Percentiles rank a stretch among this genome's conserved stretches.
Conservation (phyloP, 2,888 invertebrate species). For the Calameuta pallipes region DNA sequence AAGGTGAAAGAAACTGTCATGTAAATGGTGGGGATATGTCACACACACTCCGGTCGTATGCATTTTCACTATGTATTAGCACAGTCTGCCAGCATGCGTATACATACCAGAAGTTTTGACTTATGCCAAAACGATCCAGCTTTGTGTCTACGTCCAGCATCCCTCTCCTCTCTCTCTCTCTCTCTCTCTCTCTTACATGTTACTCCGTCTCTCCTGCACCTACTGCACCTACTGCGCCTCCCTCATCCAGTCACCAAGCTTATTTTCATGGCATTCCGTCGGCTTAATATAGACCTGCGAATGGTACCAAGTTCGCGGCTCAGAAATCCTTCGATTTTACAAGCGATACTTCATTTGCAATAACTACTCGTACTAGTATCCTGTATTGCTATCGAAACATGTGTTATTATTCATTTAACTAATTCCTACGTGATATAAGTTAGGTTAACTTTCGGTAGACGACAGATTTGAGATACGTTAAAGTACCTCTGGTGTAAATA, state of each 20-base stretch:
- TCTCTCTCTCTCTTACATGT: not conserved
- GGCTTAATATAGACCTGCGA: constrained; percentile 59
- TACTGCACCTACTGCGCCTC: constrained; percentile 29
- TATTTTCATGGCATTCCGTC: constrained; percentile 60
- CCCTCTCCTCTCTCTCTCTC: constrained; percentile 16
- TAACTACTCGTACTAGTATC: not conserved
- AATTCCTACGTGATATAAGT: not conserved
- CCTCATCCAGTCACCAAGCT: constrained; percentile 39
- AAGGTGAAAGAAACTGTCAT: constrained; percentile 20
- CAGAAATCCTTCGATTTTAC: not conserved
- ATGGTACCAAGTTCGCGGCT: constrained; percentile 52
- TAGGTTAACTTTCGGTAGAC: not conserved
- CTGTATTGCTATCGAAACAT: not conserved
- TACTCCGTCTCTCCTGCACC: constrained; percentile 10
- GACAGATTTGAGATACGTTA: not conserved
- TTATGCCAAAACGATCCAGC: constrained; percentile 63
- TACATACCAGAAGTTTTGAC: constrained; percentile 60
- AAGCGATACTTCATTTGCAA: not conserved
- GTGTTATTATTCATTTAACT: not conserved
- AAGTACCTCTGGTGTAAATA: constrained; percentile 26
- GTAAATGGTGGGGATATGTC: not conserved
- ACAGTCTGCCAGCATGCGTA: constrained; percentile 43
- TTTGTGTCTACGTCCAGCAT: constrained; percentile 53
- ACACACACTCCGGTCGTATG: not conserved
- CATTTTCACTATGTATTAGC: not conserved